These are phyloP conservation scores for Melipona quadrifasciata DNA, from an alignment of 1,140 invertebrate species.

Conservation along the genomic window DNA sequence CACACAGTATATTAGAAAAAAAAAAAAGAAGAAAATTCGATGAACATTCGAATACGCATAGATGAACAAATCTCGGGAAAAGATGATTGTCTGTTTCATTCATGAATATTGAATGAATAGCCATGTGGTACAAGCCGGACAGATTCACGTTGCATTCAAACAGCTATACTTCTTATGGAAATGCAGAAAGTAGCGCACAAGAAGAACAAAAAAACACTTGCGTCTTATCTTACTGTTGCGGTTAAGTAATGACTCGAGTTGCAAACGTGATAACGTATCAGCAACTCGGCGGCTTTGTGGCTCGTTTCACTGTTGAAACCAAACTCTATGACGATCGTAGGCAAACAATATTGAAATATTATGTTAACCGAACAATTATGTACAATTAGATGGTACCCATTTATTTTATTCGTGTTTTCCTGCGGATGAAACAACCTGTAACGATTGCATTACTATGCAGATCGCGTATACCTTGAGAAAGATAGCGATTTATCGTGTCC, in stretches of 20 bases:
- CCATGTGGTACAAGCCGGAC: background rate
- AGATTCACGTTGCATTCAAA: background rate
- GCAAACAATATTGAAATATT: background rate
- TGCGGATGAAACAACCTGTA: conserved; percentile 3
- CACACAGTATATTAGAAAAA: background rate
- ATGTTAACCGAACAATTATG: background rate
- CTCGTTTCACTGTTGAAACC: background rate
- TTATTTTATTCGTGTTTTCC: background rate
- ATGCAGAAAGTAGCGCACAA: background rate
- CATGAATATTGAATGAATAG: background rate
- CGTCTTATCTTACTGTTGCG: conserved; percentile 16
- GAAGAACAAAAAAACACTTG: conserved; percentile 6
- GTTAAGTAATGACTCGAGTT: conserved; percentile 5
- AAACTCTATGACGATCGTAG: background rate
- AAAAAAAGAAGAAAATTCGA: background rate
- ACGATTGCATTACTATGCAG: conserved; percentile 16
- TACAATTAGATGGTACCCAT: background rate
- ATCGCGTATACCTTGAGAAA: conserved; percentile 25
- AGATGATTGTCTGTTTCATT: background rate
- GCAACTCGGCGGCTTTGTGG: conserved; percentile 8
- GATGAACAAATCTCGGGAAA: background rate
- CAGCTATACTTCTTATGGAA: background rate
- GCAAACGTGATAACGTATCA: conserved; percentile 37
- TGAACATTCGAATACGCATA: background rate
- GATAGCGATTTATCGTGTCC: conserved; percentile 24